phyloP scores from a whole-genome alignment of 2,113 vertebrate species.

The Vulpes lagopus region DNA sequence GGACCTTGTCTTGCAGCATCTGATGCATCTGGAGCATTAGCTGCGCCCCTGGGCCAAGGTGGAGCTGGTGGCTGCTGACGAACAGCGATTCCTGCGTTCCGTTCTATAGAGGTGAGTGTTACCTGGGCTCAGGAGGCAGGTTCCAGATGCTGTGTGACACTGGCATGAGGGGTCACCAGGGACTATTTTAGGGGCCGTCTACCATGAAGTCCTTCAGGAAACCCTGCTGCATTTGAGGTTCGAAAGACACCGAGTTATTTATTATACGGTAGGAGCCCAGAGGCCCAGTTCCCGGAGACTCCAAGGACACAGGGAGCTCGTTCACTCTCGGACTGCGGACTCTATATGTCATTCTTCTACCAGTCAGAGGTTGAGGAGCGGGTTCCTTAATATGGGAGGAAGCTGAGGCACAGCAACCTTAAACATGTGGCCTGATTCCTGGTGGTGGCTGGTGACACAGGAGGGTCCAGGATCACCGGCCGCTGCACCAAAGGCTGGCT shows the following conservation, averaged over 20 bases:
- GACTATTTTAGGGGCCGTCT: neutral
- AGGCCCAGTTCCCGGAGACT: no score
- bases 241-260: neutral
- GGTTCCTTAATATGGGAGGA: neutral
- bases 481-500: neutral
- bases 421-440: neutral
- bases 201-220: neutral
- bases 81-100: neutral
- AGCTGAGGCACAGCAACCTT: neutral
- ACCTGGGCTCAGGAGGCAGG: neutral
- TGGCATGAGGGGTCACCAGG: neutral
- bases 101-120: neutral
- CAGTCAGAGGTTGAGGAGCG: neutral
- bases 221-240: neutral
- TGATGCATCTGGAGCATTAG: no score
- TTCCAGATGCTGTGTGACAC: neutral
- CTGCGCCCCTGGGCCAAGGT: neutral
- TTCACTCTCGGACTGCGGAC: neutral
- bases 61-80: neutral
- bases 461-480: neutral
- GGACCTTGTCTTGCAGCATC: neutral
- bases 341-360: neutral
- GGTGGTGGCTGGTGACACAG: neutral
- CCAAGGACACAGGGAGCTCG: neutral
- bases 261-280: neutral